Evolutionary conservation across 2,113 vertebrate genomes (phyloP).

Genomic region (Sebastes fasciatus): DNA sequence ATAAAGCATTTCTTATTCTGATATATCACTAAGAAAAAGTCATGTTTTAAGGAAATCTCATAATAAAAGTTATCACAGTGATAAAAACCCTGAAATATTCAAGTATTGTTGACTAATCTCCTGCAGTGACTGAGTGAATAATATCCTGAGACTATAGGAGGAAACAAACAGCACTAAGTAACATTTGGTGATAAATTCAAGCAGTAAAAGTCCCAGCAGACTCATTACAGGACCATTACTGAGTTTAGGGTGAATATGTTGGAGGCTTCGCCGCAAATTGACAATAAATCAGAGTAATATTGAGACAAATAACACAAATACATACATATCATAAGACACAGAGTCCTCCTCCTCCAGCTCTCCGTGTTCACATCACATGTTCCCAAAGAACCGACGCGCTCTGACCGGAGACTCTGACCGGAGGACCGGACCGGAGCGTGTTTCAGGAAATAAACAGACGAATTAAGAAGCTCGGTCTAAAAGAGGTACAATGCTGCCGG

Average conservation of each 20-base stretch:
- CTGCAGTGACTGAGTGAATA: neutral
- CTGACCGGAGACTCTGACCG: neutral
- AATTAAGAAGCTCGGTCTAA: neutral
- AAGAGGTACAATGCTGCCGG: too few relatives aligned
- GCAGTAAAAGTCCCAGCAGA: neutral
- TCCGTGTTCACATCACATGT: conserved; percentile 8
- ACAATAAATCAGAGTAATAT: neutral
- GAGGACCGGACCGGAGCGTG: neutral
- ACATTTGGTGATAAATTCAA: neutral
- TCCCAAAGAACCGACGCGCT: neutral
- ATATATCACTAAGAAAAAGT: too few relatives aligned
- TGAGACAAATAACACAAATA: neutral
- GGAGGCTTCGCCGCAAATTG: too few relatives aligned
- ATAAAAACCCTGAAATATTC: too few relatives aligned
- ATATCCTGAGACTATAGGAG: neutral
- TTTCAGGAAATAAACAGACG: neutral
- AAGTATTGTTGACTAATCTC: too few relatives aligned
- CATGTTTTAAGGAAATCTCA: too few relatives aligned
- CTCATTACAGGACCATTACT: neutral
- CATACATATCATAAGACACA: conserved; percentile 37
- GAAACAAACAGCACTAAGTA: neutral
- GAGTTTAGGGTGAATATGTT: neutral
- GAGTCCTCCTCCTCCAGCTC: conserved; percentile 16
- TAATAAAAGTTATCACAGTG: too few relatives aligned
- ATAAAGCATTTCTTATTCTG: too few relatives aligned